A percentile compares a stretch with the other conserved stretches of the same genome.
Conservation (phyloP, 2,113 vertebrate species). For the Bambusicola thoracicus region DNA sequence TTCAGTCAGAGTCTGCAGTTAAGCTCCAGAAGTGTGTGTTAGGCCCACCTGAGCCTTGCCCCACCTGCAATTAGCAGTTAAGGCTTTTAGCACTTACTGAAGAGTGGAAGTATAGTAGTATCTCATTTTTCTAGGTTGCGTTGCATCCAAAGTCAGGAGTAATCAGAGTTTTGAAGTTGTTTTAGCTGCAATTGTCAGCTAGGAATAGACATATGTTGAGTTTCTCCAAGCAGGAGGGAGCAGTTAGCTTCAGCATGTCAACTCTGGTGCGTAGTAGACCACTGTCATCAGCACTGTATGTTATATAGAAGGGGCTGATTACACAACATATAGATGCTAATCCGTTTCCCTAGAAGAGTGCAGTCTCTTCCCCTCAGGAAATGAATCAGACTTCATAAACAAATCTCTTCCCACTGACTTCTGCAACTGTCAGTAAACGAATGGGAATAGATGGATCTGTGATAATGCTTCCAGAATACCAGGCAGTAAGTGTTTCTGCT, state of each 20-base stretch:
- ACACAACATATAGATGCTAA: neutral
- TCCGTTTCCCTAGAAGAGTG: neutral
- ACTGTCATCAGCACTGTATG: neutral
- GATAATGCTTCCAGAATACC: neutral
- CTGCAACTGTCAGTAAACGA: constrained; percentile 16
- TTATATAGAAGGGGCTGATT: neutral
- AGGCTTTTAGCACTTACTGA: neutral
- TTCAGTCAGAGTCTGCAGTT: neutral
- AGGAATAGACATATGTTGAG: neutral
- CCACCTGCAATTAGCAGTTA: neutral
- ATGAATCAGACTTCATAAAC: constrained; percentile 22
- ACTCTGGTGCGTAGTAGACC: neutral
- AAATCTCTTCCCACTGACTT: neutral
- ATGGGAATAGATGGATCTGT: neutral
- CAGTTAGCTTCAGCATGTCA: neutral
- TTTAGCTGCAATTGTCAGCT: neutral
- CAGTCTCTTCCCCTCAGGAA: neutral
- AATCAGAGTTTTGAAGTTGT: neutral
- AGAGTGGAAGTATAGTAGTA: neutral
- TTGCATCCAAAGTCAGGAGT: neutral
- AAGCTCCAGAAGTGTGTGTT: neutral
- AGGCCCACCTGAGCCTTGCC: neutral
- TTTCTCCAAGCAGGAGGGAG: neutral
- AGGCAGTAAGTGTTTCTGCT: neutral
- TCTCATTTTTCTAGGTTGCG: neutral